Percentiles rank a stretch among this genome's conserved stretches.
phyloP scores from a whole-genome alignment of 23 tunicate species.

The Ciona savignyi region DNA sequence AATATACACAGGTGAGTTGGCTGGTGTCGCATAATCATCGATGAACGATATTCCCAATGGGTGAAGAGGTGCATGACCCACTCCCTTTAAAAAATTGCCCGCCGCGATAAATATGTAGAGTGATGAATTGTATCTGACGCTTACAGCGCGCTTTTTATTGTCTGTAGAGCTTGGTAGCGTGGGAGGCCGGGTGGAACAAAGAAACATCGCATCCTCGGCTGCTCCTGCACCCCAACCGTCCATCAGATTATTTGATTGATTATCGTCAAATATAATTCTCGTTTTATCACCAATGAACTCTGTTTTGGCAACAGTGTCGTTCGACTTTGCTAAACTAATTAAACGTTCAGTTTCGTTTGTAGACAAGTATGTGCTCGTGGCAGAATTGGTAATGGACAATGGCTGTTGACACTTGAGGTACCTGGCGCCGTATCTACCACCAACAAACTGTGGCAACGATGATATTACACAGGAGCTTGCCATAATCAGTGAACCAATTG shows the following conservation, averaged over 20 bases:
- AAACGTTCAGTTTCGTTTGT: neutral
- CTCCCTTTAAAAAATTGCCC: conserved; percentile 80
- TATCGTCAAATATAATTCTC: no score
- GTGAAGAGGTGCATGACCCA: conserved; percentile 91
- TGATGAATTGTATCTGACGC: conserved; percentile 32
- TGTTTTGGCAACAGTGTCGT: neutral
- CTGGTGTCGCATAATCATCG: conserved; percentile 73
- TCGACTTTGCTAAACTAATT: neutral
- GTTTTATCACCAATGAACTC: conserved; percentile 30
- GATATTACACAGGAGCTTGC: conserved; percentile 68
- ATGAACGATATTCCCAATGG: conserved; percentile 88
- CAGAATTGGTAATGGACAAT: neutral
- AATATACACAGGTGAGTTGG: conserved; percentile 82
- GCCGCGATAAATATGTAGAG: conserved; percentile 63
- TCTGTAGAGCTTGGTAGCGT: neutral
- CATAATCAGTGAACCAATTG: conserved; percentile 79
- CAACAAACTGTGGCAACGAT: conserved; percentile 73
- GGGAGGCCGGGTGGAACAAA: neutral
- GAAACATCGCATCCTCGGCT: conserved; percentile 22
- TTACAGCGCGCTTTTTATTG: neutral
- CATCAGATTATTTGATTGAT: neutral
- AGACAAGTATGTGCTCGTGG: neutral
- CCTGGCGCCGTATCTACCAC: conserved; percentile 27
- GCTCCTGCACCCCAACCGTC: conserved; percentile 6
- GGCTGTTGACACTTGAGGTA: neutral